These are phyloP conservation scores for Aplocera efformata DNA, from an alignment of 2,888 invertebrate genomes.

Conservation along the genomic window DNA sequence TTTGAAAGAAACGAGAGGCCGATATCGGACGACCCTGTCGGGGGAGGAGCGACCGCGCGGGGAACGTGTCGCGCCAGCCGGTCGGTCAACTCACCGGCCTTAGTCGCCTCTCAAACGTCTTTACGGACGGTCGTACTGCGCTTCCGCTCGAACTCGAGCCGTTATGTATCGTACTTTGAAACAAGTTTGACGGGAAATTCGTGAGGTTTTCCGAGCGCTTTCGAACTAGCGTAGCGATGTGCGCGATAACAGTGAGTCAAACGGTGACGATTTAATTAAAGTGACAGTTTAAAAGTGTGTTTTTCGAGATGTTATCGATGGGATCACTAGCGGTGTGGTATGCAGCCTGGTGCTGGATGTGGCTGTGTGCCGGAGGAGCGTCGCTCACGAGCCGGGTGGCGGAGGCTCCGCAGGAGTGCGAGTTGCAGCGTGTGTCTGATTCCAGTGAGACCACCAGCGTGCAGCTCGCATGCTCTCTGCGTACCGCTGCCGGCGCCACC, in stretches of 20 bases:
- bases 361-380: conserved; percentile 59
- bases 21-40: conserved; percentile 59
- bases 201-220: conserved; percentile 72
- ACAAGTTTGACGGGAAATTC: conserved; percentile 80
- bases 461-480: conserved; percentile 83
- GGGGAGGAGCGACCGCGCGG: conserved; percentile 75
- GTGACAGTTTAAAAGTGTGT: conserved; percentile 75
- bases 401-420: conserved; percentile 86
- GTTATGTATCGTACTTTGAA: conserved; percentile 76
- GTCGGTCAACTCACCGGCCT: conserved; percentile 68
- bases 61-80: conserved; percentile 63
- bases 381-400: conserved; percentile 78
- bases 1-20: conserved; percentile 57
- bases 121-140: conserved; percentile 44
- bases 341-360: conserved; percentile 64
- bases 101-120: conserved; percentile 61
- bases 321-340: conserved; percentile 69
- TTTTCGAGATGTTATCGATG: conserved; percentile 69
- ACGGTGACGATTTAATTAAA: conserved; percentile 70
- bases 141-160: conserved; percentile 53
- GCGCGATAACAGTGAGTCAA: conserved; percentile 61
- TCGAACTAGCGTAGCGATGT: conserved; percentile 70
- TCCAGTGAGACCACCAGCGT: conserved; percentile 79
- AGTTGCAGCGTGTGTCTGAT: conserved; percentile 83
- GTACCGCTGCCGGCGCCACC: conserved; percentile 83